These are phyloP conservation scores for Bolborhynchus lineola DNA, from an alignment of 2,113 vertebrate species.

Conservation along the genomic window DNA sequence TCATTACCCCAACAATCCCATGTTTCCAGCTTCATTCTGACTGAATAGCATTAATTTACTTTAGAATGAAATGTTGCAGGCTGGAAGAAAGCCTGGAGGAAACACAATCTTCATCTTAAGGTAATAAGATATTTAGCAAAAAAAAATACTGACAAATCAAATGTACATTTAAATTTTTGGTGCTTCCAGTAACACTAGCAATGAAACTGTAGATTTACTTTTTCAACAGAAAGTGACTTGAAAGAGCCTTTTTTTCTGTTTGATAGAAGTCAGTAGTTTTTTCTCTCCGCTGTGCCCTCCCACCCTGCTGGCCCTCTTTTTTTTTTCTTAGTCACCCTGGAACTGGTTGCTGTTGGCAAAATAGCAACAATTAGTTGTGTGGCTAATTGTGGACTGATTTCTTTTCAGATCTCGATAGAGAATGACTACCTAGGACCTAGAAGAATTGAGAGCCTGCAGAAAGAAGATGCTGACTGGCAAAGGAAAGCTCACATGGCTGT, in stretches of 20 bases:
- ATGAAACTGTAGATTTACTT: not conserved
- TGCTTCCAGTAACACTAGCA: not conserved
- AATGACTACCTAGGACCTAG: constrained; percentile 96
- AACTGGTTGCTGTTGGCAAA: not conserved
- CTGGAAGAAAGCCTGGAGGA: not conserved
- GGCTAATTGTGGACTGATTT: constrained; percentile 30
- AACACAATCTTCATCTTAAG: not conserved
- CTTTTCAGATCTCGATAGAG: constrained; percentile 90
- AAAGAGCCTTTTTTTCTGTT: not conserved
- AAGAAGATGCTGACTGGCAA: constrained; percentile 96
- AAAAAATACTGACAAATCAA: not conserved
- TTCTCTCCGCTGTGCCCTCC: not conserved
- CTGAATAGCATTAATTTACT: not conserved
- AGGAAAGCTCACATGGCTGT: constrained; percentile 92
- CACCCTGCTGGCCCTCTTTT: not conserved
- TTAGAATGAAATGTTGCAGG: not conserved
- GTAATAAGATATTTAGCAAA: not conserved
- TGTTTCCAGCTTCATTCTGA: not conserved
- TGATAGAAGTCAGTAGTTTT: not conserved
- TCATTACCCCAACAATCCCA: accelerated
- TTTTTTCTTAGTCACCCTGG: not conserved
- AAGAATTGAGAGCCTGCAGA: constrained; percentile 89
- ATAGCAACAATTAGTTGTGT: not conserved
- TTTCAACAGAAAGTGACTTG: not conserved
- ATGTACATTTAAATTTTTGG: not conserved